Base-by-base conservation (phyloP, 2,113 vertebrate genomes). In the Clarias magur region DNA sequence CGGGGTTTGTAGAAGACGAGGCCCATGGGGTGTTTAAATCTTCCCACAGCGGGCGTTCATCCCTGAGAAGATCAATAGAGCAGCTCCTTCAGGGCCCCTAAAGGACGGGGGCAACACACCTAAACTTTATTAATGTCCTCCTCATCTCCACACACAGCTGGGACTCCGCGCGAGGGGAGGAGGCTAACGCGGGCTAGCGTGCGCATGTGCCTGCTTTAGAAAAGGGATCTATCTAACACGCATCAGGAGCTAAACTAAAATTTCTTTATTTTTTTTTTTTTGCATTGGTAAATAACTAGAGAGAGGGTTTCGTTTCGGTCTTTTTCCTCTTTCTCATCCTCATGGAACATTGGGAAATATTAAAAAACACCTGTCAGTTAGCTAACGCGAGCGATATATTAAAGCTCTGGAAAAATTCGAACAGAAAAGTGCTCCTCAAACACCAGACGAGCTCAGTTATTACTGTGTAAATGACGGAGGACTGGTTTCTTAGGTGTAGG, bases 31-130 rank as follows among this genome's bases (percentile, higher is more conserved):
- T 23, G 80, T 12, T 89, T 94, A 93, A 94, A 94, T 94, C 94
- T 92, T 88, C 82, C n/a, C 9, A 76, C 87, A 87, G 91, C 87
- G 90, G 89, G 89, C 90, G 93, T 94, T 92, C 92, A 94, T 95
- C 93, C 88, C 91, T 82, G 82, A 53, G 83, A 86, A 89, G 92
- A 94, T 95, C 94, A 92, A 95, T 95, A 92, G 86, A 85, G 92
- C 84, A 86, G 78, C 79, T 88, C 79, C 85, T 88, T 72, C 84
- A 85, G 82, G 85, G 85, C 27, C 80, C 76, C 68, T 73, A 67
- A 82, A 76, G 88, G 86, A 78, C 84, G 79, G 67, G 80, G 76
- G 67, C 76, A 86, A 38, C 84, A 86, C 88, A 86, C 82, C 88
- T 62, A 76, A 79, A 85, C 88, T 85, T 89, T 85, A 88, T 89